Evolutionary conservation across 2,888 invertebrate species (phyloP), one percentile per base, ranked within the genome.

Genomic region (Trilocha varians): DNA sequence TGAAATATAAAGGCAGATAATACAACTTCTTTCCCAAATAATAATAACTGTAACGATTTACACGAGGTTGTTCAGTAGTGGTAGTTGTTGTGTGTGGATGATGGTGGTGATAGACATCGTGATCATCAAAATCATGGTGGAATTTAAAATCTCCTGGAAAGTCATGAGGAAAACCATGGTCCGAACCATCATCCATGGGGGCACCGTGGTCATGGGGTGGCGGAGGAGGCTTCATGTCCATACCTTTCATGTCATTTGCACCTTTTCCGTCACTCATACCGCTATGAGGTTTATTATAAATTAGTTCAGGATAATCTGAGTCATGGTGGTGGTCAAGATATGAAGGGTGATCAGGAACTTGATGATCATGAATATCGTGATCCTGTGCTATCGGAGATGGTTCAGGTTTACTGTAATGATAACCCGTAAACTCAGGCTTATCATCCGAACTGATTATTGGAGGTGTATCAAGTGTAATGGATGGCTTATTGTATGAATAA

Each of bases 1-100:
- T 92, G 64, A 93, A 93, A 67, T 92, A 93, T 36, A 93, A 70
- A 0, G 93, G 93, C 47, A 93, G 79, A 62, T 92, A 93, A 87
- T 92, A 93, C 32, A 93, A 73, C 59, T 93, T 93, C 54, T 91
- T 89, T 2, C 92, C 92, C 46, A 93, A 83, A 59, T 90, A 92
- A 59, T 92, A 93, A 66, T 93, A 93, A 63, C 91, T 91, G 78
- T 90, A 91, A 65, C 78, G 86, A 58, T 88, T 89, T 6, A 88
- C 88, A 65, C 89, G 80, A 52, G 89, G 87, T 58, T 78, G 86
- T 64, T 88, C 88, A 1, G 80, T 86, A 2, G 87, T 78, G 0
- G 79, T 76, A 9, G 85, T 82, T 1, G 87, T 67, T 43, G 78
- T 70, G 1, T 79, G 70, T 15, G 77, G 67, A 41, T 77, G 67